Conservation (phyloP, 64 coral and sea anemone species). For the Montipora sp. region DNA sequence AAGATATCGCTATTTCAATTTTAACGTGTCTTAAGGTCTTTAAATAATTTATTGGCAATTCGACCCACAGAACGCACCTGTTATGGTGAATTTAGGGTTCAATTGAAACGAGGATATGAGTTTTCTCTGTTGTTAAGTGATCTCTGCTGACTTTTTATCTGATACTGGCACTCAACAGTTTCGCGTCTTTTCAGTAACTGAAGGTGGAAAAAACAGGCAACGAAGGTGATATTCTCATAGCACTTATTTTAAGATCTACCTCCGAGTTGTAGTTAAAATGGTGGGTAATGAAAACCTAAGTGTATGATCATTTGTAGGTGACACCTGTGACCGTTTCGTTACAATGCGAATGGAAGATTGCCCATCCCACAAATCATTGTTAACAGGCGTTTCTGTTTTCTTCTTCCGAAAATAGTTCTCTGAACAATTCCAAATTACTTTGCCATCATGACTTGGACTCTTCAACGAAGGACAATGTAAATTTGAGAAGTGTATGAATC, state of each 20-base stretch:
- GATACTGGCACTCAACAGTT: background rate
- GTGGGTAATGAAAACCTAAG: background rate
- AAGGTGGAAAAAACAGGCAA: background rate
- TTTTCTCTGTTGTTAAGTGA: background rate
- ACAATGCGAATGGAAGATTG: background rate
- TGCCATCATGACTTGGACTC: no score
- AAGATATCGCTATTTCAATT: constrained; percentile 26
- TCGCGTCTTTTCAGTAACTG: background rate
- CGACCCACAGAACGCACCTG: constrained; percentile 28
- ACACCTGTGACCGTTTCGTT: background rate
- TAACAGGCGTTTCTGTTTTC: no score
- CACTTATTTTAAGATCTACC: background rate
- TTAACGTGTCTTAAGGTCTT: background rate
- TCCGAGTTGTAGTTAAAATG: background rate
- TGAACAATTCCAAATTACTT: no score
- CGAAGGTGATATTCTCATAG: background rate
- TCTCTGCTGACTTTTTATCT: background rate
- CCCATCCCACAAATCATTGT: no score
- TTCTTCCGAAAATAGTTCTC: no score
- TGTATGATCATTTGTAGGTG: background rate
- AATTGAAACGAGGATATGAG: background rate
- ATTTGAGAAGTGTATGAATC: no score
- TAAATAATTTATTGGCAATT: constrained; percentile 26
- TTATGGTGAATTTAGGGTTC: constrained; percentile 12
- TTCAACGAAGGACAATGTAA: no score